Evolutionary conservation across 30 jellyfish, hydroid and myxozoan genomes (phyloP).

Genomic region (Pelagia noctiluca): DNA sequence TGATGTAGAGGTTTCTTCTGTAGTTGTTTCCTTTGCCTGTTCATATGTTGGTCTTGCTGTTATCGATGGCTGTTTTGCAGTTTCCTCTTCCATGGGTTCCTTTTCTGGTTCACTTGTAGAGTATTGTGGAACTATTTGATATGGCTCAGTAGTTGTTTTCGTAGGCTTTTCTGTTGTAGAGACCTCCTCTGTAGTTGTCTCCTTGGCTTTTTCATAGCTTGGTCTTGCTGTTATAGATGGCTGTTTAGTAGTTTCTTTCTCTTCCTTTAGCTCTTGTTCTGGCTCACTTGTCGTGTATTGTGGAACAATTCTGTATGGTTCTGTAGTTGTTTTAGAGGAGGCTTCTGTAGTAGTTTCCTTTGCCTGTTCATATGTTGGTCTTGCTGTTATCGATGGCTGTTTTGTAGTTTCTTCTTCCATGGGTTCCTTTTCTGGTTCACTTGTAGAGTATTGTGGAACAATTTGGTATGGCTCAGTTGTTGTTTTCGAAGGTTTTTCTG

Average conservation of each 20-base stretch:
- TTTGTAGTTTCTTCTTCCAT: background rate
- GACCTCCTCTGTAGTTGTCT: background rate
- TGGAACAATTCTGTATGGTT: background rate
- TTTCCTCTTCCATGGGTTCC: slow-evolving; percentile 1
- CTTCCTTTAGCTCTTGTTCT: background rate
- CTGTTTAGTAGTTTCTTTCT: background rate
- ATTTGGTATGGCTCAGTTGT: slow-evolving; percentile 4
- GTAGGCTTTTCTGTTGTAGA: no score
- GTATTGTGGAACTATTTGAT: background rate
- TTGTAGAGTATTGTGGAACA: background rate
- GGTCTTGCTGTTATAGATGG: background rate
- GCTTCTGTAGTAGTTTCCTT: background rate
- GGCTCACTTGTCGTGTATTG: background rate
- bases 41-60: slow-evolving; percentile 10
- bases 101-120: background rate
- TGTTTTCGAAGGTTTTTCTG: slow-evolving; percentile 1
- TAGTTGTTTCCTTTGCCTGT: background rate
- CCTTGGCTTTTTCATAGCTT: background rate
- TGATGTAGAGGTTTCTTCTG: background rate
- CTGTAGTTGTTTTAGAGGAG: background rate
- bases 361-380: background rate
- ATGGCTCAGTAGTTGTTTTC: background rate
- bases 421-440: no score
- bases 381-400: slow-evolving; percentile 18
- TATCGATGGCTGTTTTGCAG: background rate